Percentiles rank a stretch among this genome's conserved stretches.
These are phyloP conservation scores for Ceuthmochares aereus DNA, from an alignment of 2,113 vertebrate genomes.

Conservation along the genomic window DNA sequence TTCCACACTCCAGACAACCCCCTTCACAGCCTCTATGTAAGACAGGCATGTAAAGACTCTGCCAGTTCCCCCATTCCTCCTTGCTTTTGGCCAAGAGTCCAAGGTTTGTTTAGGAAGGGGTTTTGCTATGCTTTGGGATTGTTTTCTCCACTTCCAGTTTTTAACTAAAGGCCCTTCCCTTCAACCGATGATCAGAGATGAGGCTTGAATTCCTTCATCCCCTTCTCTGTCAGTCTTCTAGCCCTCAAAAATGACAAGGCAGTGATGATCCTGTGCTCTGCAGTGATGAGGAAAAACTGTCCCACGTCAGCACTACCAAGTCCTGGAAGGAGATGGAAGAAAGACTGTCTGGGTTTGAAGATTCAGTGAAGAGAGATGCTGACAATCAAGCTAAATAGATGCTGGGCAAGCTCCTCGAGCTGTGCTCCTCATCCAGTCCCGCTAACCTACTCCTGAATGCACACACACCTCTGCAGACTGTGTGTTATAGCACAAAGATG, in stretches of 20 bases:
- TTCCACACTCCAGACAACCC: too few relatives aligned
- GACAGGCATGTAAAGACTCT: background rate
- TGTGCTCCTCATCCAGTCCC: too few relatives aligned
- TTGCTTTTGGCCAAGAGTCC: background rate
- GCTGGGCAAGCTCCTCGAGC: too few relatives aligned
- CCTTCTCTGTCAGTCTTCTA: conserved; percentile 62
- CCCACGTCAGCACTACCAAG: conserved; percentile 27
- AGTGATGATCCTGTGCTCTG: conserved; percentile 69
- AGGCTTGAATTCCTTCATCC: background rate
- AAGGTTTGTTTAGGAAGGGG: background rate
- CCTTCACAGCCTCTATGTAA: background rate
- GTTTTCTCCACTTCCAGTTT: background rate
- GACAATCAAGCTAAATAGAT: too few relatives aligned
- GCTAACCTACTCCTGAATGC: too few relatives aligned
- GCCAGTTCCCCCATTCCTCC: background rate
- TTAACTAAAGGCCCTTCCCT: background rate
- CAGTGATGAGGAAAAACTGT: conserved; percentile 71
- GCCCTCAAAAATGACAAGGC: conserved; percentile 50
- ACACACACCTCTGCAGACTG: too few relatives aligned
- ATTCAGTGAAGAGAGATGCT: too few relatives aligned
- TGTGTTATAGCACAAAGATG: too few relatives aligned
- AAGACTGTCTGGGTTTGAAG: conserved; percentile 60
- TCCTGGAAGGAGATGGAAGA: conserved; percentile 75
- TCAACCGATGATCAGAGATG: background rate
- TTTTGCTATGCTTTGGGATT: background rate